These are phyloP conservation scores for Acanthurus lineatus DNA, from an alignment of 2,797 vertebrate species.

Conservation along the genomic window DNA sequence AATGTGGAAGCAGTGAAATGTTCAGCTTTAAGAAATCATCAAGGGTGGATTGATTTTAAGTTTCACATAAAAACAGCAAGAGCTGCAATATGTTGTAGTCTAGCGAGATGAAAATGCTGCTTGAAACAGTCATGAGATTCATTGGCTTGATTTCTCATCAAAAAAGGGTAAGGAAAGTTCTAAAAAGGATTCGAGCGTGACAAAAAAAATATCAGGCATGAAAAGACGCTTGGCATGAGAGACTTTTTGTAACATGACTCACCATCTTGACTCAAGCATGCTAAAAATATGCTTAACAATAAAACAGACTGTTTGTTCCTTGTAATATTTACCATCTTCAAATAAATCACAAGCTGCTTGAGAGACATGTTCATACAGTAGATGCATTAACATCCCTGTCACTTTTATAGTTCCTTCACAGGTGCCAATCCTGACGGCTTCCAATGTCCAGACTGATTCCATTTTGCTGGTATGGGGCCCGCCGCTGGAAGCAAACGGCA, in stretches of 20 bases:
- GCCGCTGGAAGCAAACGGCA: constrained; percentile 90
- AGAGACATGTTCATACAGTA: neutral
- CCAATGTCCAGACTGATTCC: constrained; percentile 87
- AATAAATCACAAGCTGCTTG: neutral
- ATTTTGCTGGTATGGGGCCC: constrained; percentile 92
- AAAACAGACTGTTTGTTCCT: neutral
- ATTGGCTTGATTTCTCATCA: constrained; percentile 1
- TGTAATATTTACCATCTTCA: neutral
- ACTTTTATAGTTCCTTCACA: constrained; percentile 89
- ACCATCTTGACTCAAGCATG: neutral
- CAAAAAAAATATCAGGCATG: neutral
- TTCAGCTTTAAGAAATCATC: neutral
- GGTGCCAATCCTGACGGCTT: constrained; percentile 89
- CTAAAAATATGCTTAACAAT: neutral
- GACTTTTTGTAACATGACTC: neutral
- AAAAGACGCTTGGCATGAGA: neutral
- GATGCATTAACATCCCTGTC: constrained; percentile 1
- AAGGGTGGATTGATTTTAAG: neutral
- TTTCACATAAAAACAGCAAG: neutral
- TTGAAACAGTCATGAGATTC: neutral
- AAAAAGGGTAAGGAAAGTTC: neutral
- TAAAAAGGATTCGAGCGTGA: neutral
- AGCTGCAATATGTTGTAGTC: neutral
- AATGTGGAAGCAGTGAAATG: neutral
- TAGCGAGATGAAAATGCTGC: constrained; percentile 12